Percentiles rank a stretch among this genome's conserved stretches.
phyloP scores from a whole-genome alignment of 2,113 vertebrate genomes.

The Panthera tigris region DNA sequence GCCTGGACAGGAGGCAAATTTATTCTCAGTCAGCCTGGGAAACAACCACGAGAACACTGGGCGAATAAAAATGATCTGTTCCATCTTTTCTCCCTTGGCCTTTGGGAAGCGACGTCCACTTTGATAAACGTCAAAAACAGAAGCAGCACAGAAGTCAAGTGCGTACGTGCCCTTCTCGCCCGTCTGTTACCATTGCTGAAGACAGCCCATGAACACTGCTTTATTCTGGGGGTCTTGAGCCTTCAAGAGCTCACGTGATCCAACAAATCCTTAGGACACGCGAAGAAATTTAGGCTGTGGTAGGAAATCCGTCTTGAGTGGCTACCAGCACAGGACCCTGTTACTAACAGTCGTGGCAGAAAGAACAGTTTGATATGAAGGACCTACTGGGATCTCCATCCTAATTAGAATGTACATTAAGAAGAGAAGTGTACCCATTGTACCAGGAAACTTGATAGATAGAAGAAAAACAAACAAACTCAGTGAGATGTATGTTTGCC shows the following conservation, averaged over 20 bases:
- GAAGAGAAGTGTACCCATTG: rapidly evolving
- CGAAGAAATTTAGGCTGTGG: not conserved
- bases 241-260: not conserved
- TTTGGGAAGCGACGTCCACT: not conserved
- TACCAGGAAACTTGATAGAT: not conserved
- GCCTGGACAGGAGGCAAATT: not conserved
- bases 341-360: not conserved
- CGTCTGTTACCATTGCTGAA: not conserved
- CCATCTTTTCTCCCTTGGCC: not conserved
- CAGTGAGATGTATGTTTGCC: not conserved
- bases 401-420: not conserved
- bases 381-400: not conserved
- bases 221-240: not conserved
- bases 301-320: too few species aligned
- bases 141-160: not conserved
- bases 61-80: not conserved
- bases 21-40: conserved; percentile 40
- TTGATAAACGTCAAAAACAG: conserved; percentile 13
- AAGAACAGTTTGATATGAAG: not conserved
- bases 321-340: rapidly evolving
- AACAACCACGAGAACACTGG: not conserved
- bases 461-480: not conserved
- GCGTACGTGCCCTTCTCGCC: not conserved
- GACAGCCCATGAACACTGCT: not conserved
- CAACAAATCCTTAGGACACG: not conserved